Conservation (phyloP, 1,140 invertebrate species). For the Drosophila seguyi region DNA sequence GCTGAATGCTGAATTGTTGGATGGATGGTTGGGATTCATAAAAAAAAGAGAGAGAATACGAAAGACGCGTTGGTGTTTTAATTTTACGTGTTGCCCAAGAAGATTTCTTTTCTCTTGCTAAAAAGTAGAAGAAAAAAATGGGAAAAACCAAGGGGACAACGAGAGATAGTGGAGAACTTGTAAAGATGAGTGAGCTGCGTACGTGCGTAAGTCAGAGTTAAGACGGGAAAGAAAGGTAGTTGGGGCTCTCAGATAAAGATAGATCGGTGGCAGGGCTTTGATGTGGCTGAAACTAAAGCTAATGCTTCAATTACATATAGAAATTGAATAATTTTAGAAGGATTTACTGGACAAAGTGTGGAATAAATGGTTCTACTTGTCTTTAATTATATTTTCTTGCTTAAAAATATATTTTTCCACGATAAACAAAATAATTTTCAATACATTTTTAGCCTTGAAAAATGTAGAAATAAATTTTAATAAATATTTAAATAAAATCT, state of each 20-base stretch:
- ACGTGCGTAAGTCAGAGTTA: constrained; percentile 75
- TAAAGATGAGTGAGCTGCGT: constrained; percentile 68
- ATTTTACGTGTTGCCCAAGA: constrained; percentile 75
- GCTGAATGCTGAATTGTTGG: constrained; percentile 58
- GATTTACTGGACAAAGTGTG: background rate
- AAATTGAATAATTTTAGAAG: constrained; percentile 26
- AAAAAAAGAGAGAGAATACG: constrained; percentile 42
- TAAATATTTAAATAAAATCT: too few species aligned
- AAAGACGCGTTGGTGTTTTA: constrained; percentile 76
- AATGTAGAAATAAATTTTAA: rapidly evolving
- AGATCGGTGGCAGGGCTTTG: constrained; percentile 49
- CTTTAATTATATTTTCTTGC: too few species aligned
- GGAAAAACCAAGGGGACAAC: constrained; percentile 21
- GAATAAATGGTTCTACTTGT: background rate
- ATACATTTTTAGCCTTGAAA: background rate
- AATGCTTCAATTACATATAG: constrained; percentile 45
- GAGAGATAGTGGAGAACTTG: constrained; percentile 45
- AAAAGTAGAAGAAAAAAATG: constrained; percentile 32
- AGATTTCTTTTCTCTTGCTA: constrained; percentile 50
- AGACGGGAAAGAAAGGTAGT: constrained; percentile 6
- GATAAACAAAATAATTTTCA: background rate
- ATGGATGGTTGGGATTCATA: constrained; percentile 67
- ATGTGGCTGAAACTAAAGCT: constrained; percentile 32
- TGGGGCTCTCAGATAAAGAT: constrained; percentile 32
- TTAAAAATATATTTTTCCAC: background rate